These are phyloP conservation scores for Latrodectus hesperus DNA, from an alignment of 2,888 invertebrate species.

Conservation along the genomic window DNA sequence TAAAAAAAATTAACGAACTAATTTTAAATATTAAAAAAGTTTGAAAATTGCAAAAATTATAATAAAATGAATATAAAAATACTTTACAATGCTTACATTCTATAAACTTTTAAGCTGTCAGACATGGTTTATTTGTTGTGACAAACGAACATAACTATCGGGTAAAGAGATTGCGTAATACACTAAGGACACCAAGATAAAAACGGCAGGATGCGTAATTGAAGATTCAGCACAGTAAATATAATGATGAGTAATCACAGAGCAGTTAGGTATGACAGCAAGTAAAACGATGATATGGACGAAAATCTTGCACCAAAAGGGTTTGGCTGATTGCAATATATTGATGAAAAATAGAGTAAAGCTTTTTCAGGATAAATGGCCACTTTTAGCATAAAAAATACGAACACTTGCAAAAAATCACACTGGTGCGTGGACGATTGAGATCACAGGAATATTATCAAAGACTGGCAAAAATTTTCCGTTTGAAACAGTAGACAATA, in stretches of 20 bases:
- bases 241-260: not conserved
- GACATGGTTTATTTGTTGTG: slow-evolving; percentile 49
- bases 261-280: not conserved
- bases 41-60: not conserved
- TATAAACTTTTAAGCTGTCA: slow-evolving; percentile 60
- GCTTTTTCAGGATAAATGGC: not conserved
- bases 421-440: not conserved
- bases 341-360: slow-evolving; percentile 13
- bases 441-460: not conserved
- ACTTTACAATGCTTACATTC: slow-evolving; percentile 50
- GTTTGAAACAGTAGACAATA: too few relatives aligned
- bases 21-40: too few relatives aligned
- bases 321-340: not conserved
- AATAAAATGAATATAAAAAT: not conserved
- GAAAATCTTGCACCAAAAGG: slow-evolving; percentile 4
- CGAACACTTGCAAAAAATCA: not conserved
- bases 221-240: not conserved
- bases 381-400: slow-evolving; percentile 50
- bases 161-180: slow-evolving; percentile 12
- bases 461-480: too few relatives aligned
- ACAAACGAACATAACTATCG: slow-evolving; percentile 21
- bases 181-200: slow-evolving; percentile 16
- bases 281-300: slow-evolving; percentile 29
- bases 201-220: not conserved
- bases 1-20: too few relatives aligned